Conservation (phyloP, 2,888 invertebrate species). For the Reticulitermes lucifugus region DNA sequence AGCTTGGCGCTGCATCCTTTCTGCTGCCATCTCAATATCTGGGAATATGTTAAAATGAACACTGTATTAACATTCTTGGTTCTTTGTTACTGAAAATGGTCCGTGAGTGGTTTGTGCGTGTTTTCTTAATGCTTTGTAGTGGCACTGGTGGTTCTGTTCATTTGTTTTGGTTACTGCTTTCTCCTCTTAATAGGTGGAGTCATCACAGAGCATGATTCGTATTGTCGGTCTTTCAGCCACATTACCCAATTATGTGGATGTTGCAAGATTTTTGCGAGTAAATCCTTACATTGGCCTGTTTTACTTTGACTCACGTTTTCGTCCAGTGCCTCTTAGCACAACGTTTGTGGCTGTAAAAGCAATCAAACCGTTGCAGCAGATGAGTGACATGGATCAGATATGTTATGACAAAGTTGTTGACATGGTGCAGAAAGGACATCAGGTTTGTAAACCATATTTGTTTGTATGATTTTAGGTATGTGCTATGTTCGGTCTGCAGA, state of each 20-base stretch:
- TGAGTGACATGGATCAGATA: conserved; percentile 87
- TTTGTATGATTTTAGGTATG: no score
- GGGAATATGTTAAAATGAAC: no score
- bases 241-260: conserved; percentile 96
- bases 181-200: conserved; percentile 72
- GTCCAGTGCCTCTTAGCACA: conserved; percentile 94
- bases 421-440: conserved; percentile 90
- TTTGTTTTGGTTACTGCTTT: conserved; percentile 10
- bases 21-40: no score
- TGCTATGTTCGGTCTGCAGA: no score
- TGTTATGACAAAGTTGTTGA: conserved; percentile 93
- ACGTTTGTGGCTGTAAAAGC: conserved; percentile 91
- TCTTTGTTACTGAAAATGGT: no score
- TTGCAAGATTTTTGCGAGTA: conserved; percentile 92
- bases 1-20: no score
- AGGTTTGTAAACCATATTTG: conserved; percentile 67
- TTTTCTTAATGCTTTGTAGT: no score
- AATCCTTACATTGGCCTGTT: conserved; percentile 92
- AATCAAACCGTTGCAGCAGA: conserved; percentile 70
- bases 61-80: no score
- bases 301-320: conserved; percentile 92
- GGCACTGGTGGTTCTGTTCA: no score
- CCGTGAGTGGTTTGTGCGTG: no score
- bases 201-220: conserved; percentile 93
- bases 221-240: conserved; percentile 98